A percentile compares a stretch with the other conserved stretches of the same genome.
These are phyloP conservation scores for Nyctereutes procyonoides DNA, from an alignment of 2,113 vertebrate species.

Conservation along the genomic window DNA sequence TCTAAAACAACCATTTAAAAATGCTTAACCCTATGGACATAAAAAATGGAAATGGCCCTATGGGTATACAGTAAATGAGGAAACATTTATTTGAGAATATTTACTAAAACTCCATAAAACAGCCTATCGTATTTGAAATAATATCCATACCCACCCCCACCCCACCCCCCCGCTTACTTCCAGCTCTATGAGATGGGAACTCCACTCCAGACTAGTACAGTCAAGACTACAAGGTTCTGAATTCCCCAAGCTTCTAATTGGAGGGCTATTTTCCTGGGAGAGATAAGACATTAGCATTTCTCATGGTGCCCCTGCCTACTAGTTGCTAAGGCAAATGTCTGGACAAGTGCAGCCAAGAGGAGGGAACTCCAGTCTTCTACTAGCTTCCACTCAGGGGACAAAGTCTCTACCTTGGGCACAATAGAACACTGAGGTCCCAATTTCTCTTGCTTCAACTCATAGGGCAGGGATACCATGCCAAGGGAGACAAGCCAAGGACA, in stretches of 20 bases:
- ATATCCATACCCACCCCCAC: not conserved
- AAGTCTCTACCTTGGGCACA: not conserved
- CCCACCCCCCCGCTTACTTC: not conserved
- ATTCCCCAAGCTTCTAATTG: not conserved
- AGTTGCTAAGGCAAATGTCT: not conserved
- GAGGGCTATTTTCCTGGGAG: not conserved
- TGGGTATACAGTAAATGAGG: not conserved
- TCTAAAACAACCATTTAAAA: slow-evolving; percentile 15
- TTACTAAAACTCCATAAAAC: not conserved
- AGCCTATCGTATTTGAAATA: not conserved
- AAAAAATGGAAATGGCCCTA: not conserved
- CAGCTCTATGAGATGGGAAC: not conserved
- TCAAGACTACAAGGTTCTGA: not conserved
- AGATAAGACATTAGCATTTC: not conserved
- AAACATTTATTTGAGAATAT: not conserved
- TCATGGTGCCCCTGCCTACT: not conserved
- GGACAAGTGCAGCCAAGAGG: not conserved
- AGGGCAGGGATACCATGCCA: not conserved
- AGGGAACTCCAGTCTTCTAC: not conserved
- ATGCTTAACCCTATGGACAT: not conserved
- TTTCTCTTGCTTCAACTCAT: not conserved
- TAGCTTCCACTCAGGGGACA: too few species aligned
- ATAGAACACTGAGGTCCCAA: not conserved
- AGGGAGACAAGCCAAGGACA: not conserved
- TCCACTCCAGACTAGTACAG: not conserved